Evolutionary conservation across 2,888 invertebrate genomes (phyloP), one percentile per base, ranked within the genome.

Genomic region (Cosmopolites sordidus): DNA sequence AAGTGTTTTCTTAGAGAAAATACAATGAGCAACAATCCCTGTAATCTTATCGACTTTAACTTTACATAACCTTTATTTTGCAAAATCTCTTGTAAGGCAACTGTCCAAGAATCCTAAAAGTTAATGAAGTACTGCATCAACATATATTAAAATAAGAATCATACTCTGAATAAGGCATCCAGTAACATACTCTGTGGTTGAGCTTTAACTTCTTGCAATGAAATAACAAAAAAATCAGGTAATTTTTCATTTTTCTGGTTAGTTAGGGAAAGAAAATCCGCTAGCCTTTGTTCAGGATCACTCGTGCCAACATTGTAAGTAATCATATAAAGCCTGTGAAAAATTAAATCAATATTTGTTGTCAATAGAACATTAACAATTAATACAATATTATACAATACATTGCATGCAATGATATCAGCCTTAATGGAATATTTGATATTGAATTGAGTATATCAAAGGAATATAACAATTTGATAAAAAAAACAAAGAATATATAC

Each of bases 271-370:
- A 92, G 76, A 42, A 92, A 75, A 38, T 83, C 82, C 62, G 82
- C 80, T 18, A 94, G 76, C 60, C 83, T 79, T 16, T 86, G 75
- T 70, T 88, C 85, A 27, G 83, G 83, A 18, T 88, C 87, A 66
- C 82, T 85, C 1, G 89, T 87, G 30, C 90, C 92, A 47, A 95
- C 93, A 79, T 95, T 95, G 84, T 91, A 95, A 38, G 94, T 94
- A 40, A 87, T 83, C 64, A 92, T 80, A 73, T 89, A 90, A 60
- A 92, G 76, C 69, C 87, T 89, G 73, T 22, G 8, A 22, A n/a
- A n/a, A n/a, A n/a, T n/a, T n/a, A n/a, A n/a, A n/a, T n/a, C n/a
- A n/a, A n/a, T n/a, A n/a, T n/a, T n/a, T n/a, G n/a, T n/a, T n/a
- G n/a, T n/a, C n/a, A n/a, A n/a, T n/a, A n/a, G n/a, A n/a, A n/a